A percentile compares a stretch with the other conserved stretches of the same genome.
phyloP scores from a whole-genome alignment of 2,888 invertebrate genomes.

The Balanococcus diminutus region DNA sequence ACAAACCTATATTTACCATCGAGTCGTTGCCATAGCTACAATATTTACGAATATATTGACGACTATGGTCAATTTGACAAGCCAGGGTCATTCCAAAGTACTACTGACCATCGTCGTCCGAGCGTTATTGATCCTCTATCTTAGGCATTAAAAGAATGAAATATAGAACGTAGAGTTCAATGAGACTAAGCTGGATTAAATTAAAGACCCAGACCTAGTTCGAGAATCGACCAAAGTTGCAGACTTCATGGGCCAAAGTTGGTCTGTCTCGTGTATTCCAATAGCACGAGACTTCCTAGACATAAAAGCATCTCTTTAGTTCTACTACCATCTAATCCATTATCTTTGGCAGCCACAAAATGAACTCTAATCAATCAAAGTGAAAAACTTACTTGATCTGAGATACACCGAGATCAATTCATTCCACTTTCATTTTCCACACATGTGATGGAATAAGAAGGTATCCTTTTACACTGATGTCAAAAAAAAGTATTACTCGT shows the following conservation, averaged over 20 bases:
- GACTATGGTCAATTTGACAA: conserved; percentile 24
- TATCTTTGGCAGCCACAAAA: background rate
- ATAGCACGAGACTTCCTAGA: too few species aligned
- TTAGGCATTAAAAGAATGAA: background rate
- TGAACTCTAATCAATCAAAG: conserved; percentile 1
- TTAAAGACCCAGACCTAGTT: background rate
- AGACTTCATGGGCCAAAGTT: too few species aligned
- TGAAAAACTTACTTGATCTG: too few species aligned
- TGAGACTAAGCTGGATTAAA: background rate
- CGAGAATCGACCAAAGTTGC: background rate
- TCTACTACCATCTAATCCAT: background rate
- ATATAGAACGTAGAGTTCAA: background rate
- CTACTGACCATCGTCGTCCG: conserved; percentile 30
- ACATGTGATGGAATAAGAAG: too few species aligned
- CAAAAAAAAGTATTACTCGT: too few species aligned
- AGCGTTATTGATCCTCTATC: conserved; percentile 23
- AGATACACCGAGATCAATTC: too few species aligned
- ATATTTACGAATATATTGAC: conserved; percentile 40
- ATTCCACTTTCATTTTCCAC: too few species aligned
- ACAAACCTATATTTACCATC: background rate
- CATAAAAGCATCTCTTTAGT: background rate
- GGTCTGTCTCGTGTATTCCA: too few species aligned
- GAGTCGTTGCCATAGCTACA: conserved; percentile 11
- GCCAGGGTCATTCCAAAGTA: conserved; percentile 19
- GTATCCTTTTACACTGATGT: too few species aligned